Base-by-base conservation (phyloP, 2,888 invertebrate species). In the Drosophila hamatofila region DNA sequence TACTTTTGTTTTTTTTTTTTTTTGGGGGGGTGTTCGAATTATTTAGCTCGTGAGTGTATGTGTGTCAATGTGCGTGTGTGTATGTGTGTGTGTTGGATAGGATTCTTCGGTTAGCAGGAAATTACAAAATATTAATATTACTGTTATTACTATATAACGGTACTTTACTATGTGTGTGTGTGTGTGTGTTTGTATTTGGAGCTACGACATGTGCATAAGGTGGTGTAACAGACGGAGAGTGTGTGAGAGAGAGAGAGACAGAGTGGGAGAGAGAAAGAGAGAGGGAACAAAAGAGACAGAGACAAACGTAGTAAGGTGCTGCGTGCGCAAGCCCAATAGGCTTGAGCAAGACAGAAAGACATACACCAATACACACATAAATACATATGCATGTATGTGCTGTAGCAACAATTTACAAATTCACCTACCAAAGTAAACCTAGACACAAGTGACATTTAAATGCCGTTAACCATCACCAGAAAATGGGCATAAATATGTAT, bases 381-480 rank as follows among this genome's bases (percentile, higher is more conserved):
- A 49, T 21, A 37, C 35, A 37, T 61, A 12, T 48, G n/a, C 6
- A 35, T 33, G 39, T n/a, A 52, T 35, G 16, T 52, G 27, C 11
- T 33, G 42, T 7, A 12, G 30, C 54, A 42, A 72, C 39, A 48
- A 23, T 56, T 37, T 57, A 48, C 57, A 62, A 62, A 51, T 42
- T 56, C 33, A 64, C 67, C 65, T 66, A 35, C 16, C 30, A 48
- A 49, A 49, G 65, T 44, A 64, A 44, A 25, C 67, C 79, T 76
- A 67, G 23, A 42, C 54, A 65, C 52, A 51, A 35, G 60, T 63
- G 63, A 77, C 58, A 71, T 61, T 70, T 37, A 60, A 62, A 67
- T 63, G 71, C 42, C 57, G 66, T 42, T 75, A 23, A 64, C 78
- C 78, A 71, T 71, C 80, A 78, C 78, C 78, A 71, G 60, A 54